These are phyloP conservation scores for Actenoides lindsayi DNA, from an alignment of 2,113 vertebrate species.

Conservation along the genomic window DNA sequence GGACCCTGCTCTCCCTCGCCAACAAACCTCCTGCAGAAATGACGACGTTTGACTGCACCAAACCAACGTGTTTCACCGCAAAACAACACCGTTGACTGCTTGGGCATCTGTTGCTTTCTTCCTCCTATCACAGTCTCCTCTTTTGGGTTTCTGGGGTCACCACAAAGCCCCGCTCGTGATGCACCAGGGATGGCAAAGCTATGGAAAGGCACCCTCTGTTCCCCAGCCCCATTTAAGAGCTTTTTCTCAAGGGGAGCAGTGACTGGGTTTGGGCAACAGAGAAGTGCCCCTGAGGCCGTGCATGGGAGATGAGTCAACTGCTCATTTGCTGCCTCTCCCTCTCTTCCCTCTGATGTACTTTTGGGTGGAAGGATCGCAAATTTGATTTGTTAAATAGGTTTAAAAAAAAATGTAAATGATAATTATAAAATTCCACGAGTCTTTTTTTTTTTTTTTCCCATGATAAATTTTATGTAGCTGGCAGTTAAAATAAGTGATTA, in stretches of 20 bases:
- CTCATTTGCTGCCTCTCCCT: background rate
- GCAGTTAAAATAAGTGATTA: conserved; percentile 64
- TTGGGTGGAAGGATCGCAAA: background rate
- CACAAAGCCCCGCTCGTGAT: rapidly evolving
- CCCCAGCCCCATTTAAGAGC: background rate
- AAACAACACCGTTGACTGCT: background rate
- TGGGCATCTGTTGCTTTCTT: background rate
- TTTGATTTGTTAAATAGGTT: conserved; percentile 56
- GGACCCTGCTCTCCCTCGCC: background rate
- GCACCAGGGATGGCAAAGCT: background rate
- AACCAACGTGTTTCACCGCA: background rate
- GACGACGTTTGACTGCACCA: background rate
- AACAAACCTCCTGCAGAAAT: background rate
- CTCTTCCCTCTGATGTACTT: conserved; percentile 36
- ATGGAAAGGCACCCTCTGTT: background rate
- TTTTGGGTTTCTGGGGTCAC: background rate
- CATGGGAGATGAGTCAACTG: background rate
- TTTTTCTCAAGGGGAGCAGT: background rate
- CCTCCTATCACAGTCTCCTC: background rate
- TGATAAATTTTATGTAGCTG: conserved; percentile 45
- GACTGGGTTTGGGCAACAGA: background rate
- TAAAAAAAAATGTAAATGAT: conserved; percentile 47
- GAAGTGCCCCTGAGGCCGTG: background rate
- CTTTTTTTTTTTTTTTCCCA: conserved; percentile 11
- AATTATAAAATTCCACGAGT: conserved; percentile 44